Evolutionary conservation across 2,797 vertebrate species (phyloP), one percentile per base, ranked within the genome.

Genomic region (Cyprinella venusta): DNA sequence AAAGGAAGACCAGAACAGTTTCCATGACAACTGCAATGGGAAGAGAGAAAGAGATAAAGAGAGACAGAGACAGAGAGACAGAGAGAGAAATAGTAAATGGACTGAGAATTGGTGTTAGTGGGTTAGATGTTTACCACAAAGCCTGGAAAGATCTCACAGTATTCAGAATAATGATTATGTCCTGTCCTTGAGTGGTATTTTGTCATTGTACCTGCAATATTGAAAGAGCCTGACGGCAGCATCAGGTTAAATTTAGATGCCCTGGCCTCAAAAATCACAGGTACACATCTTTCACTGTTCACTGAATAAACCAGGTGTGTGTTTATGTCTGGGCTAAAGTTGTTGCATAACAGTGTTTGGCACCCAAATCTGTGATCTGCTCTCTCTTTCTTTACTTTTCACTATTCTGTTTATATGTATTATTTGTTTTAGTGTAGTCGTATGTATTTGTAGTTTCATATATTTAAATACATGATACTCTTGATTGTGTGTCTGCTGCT

Each of bases 1-100:
- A 96, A 68, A 98, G 93, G 88, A 97, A 92, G 88, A 97, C 89
- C 91, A 97, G 92, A 90, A 74, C 90, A 67, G 94, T 93, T 93
- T 97, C 97, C 98, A 99, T 99, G 95, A 95, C 90, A 79, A 92
- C 97, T 98, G 94, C 90, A 92, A 88, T 91, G 86, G 71, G 76
- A 38, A 91, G 65, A 91, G 64, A 52, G 33, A 72, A 8, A 75
- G 21, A 79, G 5, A 52, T 30, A 52, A 30, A 52, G 21, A 75
- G 36, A 79, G 65, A 91, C 61, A 75, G 36, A 79, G 65, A 91
- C 30, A 52, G 40, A 64, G 21, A 75, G 36, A 79, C 63, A 91
- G 21, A 52, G 40, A 64, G 21, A 68, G 26, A 79, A 8, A 86
- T 56, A 59, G 52, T 64, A 75, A 65, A 82, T 48, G 67, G 54